Percentiles rank a stretch among this genome's conserved stretches.
Evolutionary conservation across 2,113 vertebrate genomes (phyloP).

Genomic region (Eonycteris spelaea): DNA sequence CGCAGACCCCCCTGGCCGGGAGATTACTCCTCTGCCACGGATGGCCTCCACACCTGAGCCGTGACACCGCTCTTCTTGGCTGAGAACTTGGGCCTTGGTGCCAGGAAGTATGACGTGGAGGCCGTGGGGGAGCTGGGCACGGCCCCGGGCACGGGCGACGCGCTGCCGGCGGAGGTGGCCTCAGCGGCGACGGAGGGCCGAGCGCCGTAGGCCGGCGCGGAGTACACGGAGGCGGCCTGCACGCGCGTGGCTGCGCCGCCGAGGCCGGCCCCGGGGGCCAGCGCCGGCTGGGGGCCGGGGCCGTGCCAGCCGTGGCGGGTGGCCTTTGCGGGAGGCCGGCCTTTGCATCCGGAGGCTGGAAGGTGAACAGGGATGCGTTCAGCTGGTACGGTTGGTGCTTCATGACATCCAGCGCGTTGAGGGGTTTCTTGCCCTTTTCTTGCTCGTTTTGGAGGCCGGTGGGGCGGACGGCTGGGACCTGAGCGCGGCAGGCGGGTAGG

Average conservation of each 20-base stretch:
- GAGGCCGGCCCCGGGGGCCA: constrained; percentile 77
- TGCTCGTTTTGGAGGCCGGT: constrained; percentile 77
- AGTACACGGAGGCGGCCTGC: constrained; percentile 82
- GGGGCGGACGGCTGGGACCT: constrained; percentile 83
- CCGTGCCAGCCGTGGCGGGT: constrained; percentile 77
- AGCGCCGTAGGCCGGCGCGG: constrained; percentile 82
- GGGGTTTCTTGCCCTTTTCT: constrained; percentile 90
- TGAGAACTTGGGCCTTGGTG: constrained; percentile 95
- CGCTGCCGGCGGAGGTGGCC: constrained; percentile 74
- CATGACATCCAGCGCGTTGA: constrained; percentile 96
- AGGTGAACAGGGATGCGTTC: constrained; percentile 94
- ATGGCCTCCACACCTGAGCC: constrained; percentile 97
- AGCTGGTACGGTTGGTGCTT: constrained; percentile 98
- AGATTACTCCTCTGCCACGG: constrained; percentile 86
- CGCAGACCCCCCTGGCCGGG: constrained; percentile 74
- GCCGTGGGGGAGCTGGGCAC: constrained; percentile 84
- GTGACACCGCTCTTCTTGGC: constrained; percentile 92
- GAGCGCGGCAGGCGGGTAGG: constrained; percentile 90
- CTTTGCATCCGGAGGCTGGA: constrained; percentile 89
- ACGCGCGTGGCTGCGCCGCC: constrained; percentile 65
- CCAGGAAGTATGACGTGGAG: constrained; percentile 77
- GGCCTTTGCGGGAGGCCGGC: constrained; percentile 81
- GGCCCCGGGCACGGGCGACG: constrained; percentile 78
- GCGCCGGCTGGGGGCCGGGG: constrained; percentile 75
- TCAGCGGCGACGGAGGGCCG: constrained; percentile 84